These are phyloP conservation scores for Aromia moschata DNA, from an alignment of 2,888 invertebrate species.

Conservation along the genomic window DNA sequence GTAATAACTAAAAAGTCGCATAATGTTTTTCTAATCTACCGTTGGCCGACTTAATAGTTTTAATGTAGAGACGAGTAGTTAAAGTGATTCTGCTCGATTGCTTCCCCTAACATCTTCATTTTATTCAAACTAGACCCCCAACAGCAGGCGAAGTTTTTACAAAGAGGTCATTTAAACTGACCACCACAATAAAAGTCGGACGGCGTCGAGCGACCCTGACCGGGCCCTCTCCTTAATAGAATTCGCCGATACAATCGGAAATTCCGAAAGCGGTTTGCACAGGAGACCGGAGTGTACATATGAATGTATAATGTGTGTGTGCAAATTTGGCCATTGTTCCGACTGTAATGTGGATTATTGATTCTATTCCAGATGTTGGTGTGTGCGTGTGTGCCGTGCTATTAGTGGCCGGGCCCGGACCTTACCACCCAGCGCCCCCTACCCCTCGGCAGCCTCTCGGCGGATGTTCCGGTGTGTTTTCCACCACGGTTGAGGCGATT, in stretches of 20 bases:
- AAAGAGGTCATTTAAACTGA: conserved; percentile 19
- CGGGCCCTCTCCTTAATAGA: conserved; percentile 1
- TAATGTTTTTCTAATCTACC: too few relatives aligned
- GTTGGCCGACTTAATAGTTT: too few relatives aligned
- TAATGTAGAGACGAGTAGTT: too few relatives aligned
- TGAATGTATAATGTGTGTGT: conserved; percentile 59
- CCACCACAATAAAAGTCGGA: conserved; percentile 19
- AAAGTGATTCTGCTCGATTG: too few relatives aligned
- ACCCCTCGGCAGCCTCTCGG: conserved; percentile 21
- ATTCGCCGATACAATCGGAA: neutral
- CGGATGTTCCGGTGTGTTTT: conserved; percentile 12
- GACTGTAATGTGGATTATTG: conserved; percentile 46
- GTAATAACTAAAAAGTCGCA: too few relatives aligned
- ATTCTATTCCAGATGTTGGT: conserved; percentile 49
- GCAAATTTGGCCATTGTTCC: conserved; percentile 51
- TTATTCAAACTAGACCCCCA: too few relatives aligned
- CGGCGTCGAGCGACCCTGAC: conserved; percentile 9
- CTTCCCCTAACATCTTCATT: too few relatives aligned
- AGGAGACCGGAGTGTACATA: conserved; percentile 43
- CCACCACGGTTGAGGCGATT: conserved; percentile 22
- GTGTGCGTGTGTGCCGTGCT: conserved; percentile 40
- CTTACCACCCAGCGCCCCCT: conserved; percentile 19
- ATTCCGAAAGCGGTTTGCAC: neutral
- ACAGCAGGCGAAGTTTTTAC: conserved; percentile 14
- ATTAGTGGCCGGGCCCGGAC: conserved; percentile 30